A percentile compares a stretch with the other conserved stretches of the same genome.
Conservation (phyloP, 30 jellyfish, hydroid and myxozoan genomes). For the Turritopsis rubra region DNA sequence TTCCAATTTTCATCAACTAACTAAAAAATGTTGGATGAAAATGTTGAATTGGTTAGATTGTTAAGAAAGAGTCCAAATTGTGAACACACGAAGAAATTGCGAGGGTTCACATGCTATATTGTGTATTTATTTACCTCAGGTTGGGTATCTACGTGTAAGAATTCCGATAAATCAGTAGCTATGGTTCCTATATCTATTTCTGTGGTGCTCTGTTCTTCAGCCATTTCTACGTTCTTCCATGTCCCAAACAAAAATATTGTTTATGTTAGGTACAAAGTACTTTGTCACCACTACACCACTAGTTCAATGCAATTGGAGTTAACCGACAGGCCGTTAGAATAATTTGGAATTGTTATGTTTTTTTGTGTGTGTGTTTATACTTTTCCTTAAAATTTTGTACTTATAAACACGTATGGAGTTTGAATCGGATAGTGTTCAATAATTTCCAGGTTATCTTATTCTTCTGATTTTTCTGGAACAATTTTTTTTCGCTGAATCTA, state of each 20-base stretch:
- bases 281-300: not conserved
- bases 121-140: not conserved
- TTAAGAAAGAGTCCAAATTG: too few relatives aligned
- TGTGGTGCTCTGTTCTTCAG: not conserved
- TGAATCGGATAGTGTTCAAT: too few relatives aligned
- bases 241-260: not conserved
- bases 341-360: not conserved
- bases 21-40: too few relatives aligned
- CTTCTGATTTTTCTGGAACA: not conserved
- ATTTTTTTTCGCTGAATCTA: conserved; percentile 9
- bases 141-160: not conserved
- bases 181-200: not conserved
- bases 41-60: too few relatives aligned
- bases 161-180: conserved; percentile 3
- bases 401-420: too few relatives aligned
- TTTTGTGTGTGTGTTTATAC: not conserved
- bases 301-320: not conserved
- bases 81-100: too few relatives aligned
- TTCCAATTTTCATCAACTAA: too few relatives aligned
- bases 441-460: not conserved
- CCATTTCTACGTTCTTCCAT: not conserved
- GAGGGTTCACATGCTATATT: too few relatives aligned
- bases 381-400: not conserved
- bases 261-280: not conserved
- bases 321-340: not conserved